Base-by-base conservation (phyloP, 2,888 invertebrate genomes). In the Melikaiella ostensackeni region DNA sequence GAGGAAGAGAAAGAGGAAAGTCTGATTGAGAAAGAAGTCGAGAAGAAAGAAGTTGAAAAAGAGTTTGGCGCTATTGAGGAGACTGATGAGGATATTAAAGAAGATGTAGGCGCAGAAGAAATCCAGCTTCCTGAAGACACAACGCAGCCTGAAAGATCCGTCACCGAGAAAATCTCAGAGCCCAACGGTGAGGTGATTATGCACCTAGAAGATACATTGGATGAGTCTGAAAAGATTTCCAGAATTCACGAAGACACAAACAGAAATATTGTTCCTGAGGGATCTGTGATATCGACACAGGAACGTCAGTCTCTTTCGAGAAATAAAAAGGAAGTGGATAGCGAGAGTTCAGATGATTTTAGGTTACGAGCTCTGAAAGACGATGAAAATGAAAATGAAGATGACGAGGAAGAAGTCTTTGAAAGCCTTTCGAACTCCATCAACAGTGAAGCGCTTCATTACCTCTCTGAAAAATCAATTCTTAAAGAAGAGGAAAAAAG, bases 401-500 rank as follows among this genome's bases (percentile, higher is more conserved):
- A 35, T 50, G 30, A 70, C 11, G 59, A 74, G 42, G 74, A 79
- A 11, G 82, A 87, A 13, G 77, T 77, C 8, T 88, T 83, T 6
- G 75, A 84, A 62, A 86, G 84, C 57, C 59, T 85, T 7, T 77
- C 84, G 0, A 82, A 81, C 24, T 77, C 83, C 1, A 16, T 61
- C 0, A 81, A 83, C 6, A 77, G 75, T 11, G 73, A 75, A 59
- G 16, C 11, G 27, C 5, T 27, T 16, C n/a, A 73, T n/a, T n/a
- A 55, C 11, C 50, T 59, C 6, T 38, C 16, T 42, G 55, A 75
- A 61, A 62, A 21, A 55, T 42, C 55, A 19, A 8, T 16, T 57
- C 11, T 9, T 2, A 30, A 77, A 11, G 13, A 21, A 7, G 33
- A 30, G 1, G 75, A 75, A 19, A 13, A 61, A 46, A 1, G 33